Conservation (phyloP, 2,113 vertebrate species). For the Acanthisitta chloris region DNA sequence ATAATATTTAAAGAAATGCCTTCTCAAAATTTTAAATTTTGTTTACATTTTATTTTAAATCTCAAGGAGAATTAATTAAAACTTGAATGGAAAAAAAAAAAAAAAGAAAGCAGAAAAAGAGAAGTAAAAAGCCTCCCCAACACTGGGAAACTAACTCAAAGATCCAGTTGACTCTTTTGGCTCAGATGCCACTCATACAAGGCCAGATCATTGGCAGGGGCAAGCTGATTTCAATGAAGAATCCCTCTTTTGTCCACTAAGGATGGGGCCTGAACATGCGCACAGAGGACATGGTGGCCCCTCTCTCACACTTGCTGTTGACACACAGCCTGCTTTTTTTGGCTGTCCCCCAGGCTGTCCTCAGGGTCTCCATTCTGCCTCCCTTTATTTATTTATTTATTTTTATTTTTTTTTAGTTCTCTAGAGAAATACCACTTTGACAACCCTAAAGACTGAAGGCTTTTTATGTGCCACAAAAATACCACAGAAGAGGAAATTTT, state of each 20-base stretch:
- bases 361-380: background rate
- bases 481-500: fast-evolving
- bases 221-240: background rate
- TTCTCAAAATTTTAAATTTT: background rate
- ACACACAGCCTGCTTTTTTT: background rate
- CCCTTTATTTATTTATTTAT: no score
- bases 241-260: background rate
- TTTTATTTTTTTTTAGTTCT: background rate
- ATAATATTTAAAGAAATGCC: background rate
- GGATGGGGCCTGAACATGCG: fast-evolving
- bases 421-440: background rate
- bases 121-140: background rate
- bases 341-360: fast-evolving
- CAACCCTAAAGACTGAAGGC: fast-evolving
- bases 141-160: background rate
- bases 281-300: fast-evolving
- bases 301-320: background rate
- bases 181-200: background rate
- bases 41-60: background rate
- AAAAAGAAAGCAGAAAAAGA: background rate
- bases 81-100: background rate
- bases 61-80: background rate
- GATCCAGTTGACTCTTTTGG: background rate
- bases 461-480: background rate
- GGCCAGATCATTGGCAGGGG: background rate